A percentile compares a stretch with the other conserved stretches of the same genome.
These are phyloP conservation scores for Phengaris alcon DNA, from an alignment of 2,888 invertebrate species.

Conservation along the genomic window DNA sequence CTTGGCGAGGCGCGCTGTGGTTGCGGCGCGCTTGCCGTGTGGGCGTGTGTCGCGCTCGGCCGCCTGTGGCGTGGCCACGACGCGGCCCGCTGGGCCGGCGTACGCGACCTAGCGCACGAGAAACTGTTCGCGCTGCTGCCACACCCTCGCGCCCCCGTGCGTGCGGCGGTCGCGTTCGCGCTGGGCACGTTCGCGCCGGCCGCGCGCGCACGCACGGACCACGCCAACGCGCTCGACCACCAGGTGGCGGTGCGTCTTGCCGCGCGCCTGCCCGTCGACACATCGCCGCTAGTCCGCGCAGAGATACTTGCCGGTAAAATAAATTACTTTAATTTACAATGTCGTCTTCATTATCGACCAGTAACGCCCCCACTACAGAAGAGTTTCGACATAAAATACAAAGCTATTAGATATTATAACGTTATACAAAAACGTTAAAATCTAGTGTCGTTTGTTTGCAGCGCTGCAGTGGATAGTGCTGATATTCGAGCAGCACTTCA, in stretches of 20 bases:
- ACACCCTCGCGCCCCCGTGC: constrained; percentile 92
- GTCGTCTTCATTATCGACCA: too few relatives aligned
- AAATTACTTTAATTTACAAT: too few relatives aligned
- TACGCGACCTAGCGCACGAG: constrained; percentile 97
- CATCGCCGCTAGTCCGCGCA: constrained; percentile 90
- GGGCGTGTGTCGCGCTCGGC: constrained; percentile 96
- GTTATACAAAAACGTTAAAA: too few relatives aligned
- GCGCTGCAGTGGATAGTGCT: constrained; percentile 90
- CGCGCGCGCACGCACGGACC: constrained; percentile 88
- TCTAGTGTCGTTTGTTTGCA: constrained; percentile 46
- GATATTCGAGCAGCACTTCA: constrained; percentile 92
- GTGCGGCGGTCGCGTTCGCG: constrained; percentile 96
- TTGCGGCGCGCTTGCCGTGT: constrained; percentile 87
- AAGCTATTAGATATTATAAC: too few relatives aligned
- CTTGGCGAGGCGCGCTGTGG: constrained; percentile 89
- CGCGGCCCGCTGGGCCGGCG: constrained; percentile 95
- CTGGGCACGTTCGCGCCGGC: constrained; percentile 95
- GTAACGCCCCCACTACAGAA: not conserved
- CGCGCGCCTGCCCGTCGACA: constrained; percentile 89
- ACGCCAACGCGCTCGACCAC: constrained; percentile 96
- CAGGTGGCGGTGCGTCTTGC: constrained; percentile 93
- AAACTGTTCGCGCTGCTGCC: constrained; percentile 90
- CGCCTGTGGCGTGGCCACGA: constrained; percentile 94
- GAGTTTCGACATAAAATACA: too few relatives aligned
- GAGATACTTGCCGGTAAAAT: constrained; percentile 90